Conservation (phyloP, 2,888 invertebrate species). For the Cancer borealis region DNA sequence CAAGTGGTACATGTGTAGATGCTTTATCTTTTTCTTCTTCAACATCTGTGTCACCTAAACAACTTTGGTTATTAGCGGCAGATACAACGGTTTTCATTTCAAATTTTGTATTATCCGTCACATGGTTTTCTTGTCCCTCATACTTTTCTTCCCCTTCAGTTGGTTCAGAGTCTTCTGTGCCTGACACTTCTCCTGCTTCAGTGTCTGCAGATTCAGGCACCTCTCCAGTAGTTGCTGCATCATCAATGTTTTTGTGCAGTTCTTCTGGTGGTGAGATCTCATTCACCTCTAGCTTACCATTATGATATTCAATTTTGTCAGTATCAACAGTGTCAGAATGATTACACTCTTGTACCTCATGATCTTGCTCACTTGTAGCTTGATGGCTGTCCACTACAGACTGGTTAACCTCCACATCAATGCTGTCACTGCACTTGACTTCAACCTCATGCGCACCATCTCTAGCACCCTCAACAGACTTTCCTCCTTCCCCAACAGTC, state of each 20-base stretch:
- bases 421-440: background rate
- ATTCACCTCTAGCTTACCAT: constrained; percentile 20
- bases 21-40: constrained; percentile 55
- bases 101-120: background rate
- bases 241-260: background rate
- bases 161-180: background rate
- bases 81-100: background rate
- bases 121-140: background rate
- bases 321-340: background rate
- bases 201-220: background rate
- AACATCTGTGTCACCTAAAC: constrained; percentile 72
- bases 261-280: background rate
- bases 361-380: background rate
- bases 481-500: constrained; percentile 57
- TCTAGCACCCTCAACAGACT: constrained; percentile 54
- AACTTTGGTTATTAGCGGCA: background rate
- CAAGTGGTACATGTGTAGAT: background rate
- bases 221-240: background rate
- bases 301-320: background rate
- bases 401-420: constrained; percentile 17
- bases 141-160: background rate
- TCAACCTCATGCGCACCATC: constrained; percentile 52
- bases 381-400: background rate
- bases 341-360: background rate
- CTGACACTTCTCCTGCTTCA: background rate